Percentiles rank a stretch among this genome's conserved stretches.
phyloP scores from a whole-genome alignment of 1,140 invertebrate genomes.

The Holotrichia oblita region DNA sequence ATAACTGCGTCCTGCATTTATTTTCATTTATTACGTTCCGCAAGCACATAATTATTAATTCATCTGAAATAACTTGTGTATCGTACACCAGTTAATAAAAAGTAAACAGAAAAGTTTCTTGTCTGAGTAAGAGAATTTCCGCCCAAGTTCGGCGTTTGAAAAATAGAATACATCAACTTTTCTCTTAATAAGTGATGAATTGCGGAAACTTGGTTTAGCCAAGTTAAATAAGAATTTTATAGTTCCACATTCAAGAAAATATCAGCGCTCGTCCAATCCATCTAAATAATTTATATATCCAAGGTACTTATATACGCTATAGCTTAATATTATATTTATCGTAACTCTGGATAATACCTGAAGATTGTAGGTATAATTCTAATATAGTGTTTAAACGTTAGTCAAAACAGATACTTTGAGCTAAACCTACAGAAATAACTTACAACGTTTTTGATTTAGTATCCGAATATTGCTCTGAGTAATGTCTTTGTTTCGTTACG shows the following conservation, averaged over 20 bases:
- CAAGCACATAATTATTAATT: neutral
- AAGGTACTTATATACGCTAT: neutral
- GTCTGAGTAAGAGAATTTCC: neutral
- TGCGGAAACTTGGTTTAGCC: conserved; percentile 32
- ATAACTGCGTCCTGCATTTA: too few relatives aligned
- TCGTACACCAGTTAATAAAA: neutral
- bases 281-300: neutral
- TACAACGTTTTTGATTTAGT: too few relatives aligned
- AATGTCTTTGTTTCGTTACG: too few relatives aligned
- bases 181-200: conserved; percentile 20
- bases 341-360: neutral
- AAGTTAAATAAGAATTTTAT: conserved; percentile 31
- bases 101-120: conserved; percentile 25
- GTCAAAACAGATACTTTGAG: too few relatives aligned
- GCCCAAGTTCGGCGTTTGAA: conserved; percentile 17
- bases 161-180: conserved; percentile 17
- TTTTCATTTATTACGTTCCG: neutral
- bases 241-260: conserved; percentile 19
- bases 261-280: neutral
- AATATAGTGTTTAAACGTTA: too few relatives aligned
- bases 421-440: too few relatives aligned
- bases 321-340: neutral
- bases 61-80: neutral
- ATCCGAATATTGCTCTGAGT: too few relatives aligned
- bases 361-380: too few relatives aligned